These are phyloP conservation scores for Anoura caudifer DNA, from an alignment of 2,113 vertebrate species.

Conservation along the genomic window DNA sequence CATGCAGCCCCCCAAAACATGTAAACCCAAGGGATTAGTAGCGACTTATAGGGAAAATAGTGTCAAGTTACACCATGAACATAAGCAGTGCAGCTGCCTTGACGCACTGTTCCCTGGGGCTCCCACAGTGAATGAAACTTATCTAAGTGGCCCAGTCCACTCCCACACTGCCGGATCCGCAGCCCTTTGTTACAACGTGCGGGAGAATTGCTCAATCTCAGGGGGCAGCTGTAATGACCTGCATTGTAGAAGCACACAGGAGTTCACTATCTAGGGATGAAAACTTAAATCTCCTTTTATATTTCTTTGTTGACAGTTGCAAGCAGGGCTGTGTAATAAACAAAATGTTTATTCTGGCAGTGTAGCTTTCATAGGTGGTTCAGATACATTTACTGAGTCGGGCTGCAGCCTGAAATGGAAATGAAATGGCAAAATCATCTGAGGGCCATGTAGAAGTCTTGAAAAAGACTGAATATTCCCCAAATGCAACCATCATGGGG, in stretches of 20 bases:
- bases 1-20: constrained; percentile 80
- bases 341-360: constrained; percentile 67
- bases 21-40: constrained; percentile 86
- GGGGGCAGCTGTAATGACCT: constrained; percentile 70
- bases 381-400: constrained; percentile 65
- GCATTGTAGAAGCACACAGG: constrained; percentile 66
- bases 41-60: constrained; percentile 82
- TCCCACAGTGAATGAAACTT: constrained; percentile 78
- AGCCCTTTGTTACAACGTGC: constrained; percentile 63
- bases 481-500: background rate
- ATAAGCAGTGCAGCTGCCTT: constrained; percentile 75
- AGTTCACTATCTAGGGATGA: constrained; percentile 69
- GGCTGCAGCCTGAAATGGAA: constrained; percentile 34
- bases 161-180: constrained; percentile 48
- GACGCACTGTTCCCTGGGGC: constrained; percentile 77
- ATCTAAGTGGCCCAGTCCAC: constrained; percentile 71
- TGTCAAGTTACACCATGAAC: constrained; percentile 83
- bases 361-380: constrained; percentile 5
- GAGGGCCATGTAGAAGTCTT: background rate
- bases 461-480: constrained; percentile 28
- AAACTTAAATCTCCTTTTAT: constrained; percentile 70
- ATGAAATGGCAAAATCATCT: constrained; percentile 37
- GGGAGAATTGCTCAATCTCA: constrained; percentile 70
- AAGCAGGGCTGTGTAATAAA: constrained; percentile 54
- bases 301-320: constrained; percentile 66